Evolutionary conservation across 35 echinoderm and acorn worm genomes (phyloP), one percentile per base, ranked within the genome.

Genomic region (Holothuria glaberrima): DNA sequence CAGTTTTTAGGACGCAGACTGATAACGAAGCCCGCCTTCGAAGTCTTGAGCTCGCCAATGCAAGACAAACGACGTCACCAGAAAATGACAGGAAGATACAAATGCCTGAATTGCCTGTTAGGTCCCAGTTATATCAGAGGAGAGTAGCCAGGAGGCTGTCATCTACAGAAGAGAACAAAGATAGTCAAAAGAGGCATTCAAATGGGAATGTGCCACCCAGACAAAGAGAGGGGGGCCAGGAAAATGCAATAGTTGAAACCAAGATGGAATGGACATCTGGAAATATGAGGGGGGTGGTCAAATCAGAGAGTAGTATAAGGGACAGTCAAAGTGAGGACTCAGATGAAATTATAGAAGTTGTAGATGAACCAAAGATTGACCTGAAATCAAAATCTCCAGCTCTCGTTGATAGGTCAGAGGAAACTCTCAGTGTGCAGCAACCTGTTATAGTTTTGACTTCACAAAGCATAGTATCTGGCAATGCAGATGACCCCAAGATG

Each of bases 1-100:
- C 95, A 12, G 48, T 97, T 9, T 97, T 90, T 88, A 86, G 95
- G 46, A 91, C 89, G 35, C 89, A 94, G 25, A 94, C 52, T 20
- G 95, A 97, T 50, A 97, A 97, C 58, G 95, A 97, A 50, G 36
- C 90, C 5, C 89, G 95, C 44, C 88, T 97, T 59, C 21, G 95
- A 25, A 91, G 64, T 21, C 81, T 97, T 36, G 90, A 97, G 50
- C 63, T 97, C 52, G 86, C 76, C 32, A 57, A 68, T 16, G 36
- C 80, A 24, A 20, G 89, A 92, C 61, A 89, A 33, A 58, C 48
- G 38, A 65, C 88, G 26, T 75, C 84, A 68, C 38, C 86, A 77
- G 30, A 79, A 88, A 60, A 84, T 76, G 62, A 78, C 38, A 74
- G 80, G 58, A 78, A 86, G 27, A 86, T 97, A 50, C 86, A 64